Conservation (phyloP, 2,888 invertebrate genomes). For the Choreutis nemorana region DNA sequence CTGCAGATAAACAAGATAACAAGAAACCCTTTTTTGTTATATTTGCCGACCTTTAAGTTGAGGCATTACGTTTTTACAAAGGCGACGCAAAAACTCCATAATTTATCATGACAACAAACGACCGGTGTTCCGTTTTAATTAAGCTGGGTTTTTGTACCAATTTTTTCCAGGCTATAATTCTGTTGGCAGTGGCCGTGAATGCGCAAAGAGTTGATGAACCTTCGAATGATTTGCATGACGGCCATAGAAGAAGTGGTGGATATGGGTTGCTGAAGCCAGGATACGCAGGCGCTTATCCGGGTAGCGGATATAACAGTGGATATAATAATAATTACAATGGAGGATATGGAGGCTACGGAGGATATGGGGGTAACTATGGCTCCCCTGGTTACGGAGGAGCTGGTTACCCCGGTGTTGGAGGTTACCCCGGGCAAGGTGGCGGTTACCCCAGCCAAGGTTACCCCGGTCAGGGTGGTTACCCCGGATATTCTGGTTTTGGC, state of each 20-base stretch:
- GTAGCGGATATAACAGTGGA: slow-evolving; percentile 15
- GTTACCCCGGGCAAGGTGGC: slow-evolving; percentile 12
- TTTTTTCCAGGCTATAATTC: slow-evolving; percentile 32
- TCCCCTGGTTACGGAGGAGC: slow-evolving; percentile 13
- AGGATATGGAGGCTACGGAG: slow-evolving; percentile 16
- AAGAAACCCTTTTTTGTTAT: too few relatives aligned
- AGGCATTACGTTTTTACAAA: too few relatives aligned
- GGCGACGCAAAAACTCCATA: too few relatives aligned
- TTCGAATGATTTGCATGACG: slow-evolving; percentile 23
- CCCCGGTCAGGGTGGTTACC: slow-evolving; percentile 11
- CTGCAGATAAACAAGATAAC: neutral
- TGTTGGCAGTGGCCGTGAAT: slow-evolving; percentile 30
- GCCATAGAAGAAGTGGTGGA: slow-evolving; percentile 33
- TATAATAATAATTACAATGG: slow-evolving; percentile 16
- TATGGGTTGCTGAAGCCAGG: slow-evolving; percentile 40
- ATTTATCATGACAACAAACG: slow-evolving; percentile 3
- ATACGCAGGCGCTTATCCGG: slow-evolving; percentile 15
- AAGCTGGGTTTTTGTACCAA: too few relatives aligned
- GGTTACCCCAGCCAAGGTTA: slow-evolving; percentile 8
- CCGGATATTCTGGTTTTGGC: too few relatives aligned
- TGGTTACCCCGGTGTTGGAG: slow-evolving; percentile 12
- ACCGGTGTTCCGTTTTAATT: slow-evolving; percentile 1
- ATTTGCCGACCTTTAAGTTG: neutral
- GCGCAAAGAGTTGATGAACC: slow-evolving; percentile 32
- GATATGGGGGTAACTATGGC: slow-evolving; percentile 18